Base-by-base conservation (phyloP, 2,797 vertebrate species). In the Triplophysa bombifrons region DNA sequence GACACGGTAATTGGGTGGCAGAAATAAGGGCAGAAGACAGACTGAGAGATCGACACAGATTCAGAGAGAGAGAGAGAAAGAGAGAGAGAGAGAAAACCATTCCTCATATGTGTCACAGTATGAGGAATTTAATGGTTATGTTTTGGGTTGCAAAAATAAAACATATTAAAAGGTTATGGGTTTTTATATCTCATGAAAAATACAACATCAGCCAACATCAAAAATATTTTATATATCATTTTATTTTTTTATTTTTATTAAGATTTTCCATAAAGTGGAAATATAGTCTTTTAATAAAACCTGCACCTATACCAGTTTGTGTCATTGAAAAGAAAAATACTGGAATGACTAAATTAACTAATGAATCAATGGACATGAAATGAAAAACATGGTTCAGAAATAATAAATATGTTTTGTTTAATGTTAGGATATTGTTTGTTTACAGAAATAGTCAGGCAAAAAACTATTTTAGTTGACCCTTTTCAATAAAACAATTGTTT, bases 1-100 rank as follows among this genome's bases (percentile, higher is more conserved):
- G 92, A 85, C 90, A 93, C 91, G 84, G 88, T 92, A 92, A 93
- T 91, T 93, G 91, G 88, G 84, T 83, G 84, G 78, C 87, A 85
- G 85, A 85, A 84, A 84, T 77, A 75, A 69, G 82, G 70, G 44
- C 78, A 82, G 73, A 30, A 38, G 70, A 86, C 76, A 73, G 69
- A 82, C 63, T 69, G 61, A 80, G 67, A 68, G 20, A 72, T 4
- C 9, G 17, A 63, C 25, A 63, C 14, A 61, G 22, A 30, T 60
- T 16, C 22, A 64, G 50, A 5, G n/a, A n/a, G 25, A 41, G 17
- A 34, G 46, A 56, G 79, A 72, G 65, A 63, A 1, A 22, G 77
- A 60, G 66, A 69, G 51, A 61, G 65, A 51, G 69, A 80, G 30
- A 58, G 70, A 80, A 20, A 20, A 14, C 2, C 22, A 6, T 60